Evolutionary conservation across 2,888 invertebrate species (phyloP), one percentile per base, ranked within the genome.

Genomic region (Pristionchus exspectatus): DNA sequence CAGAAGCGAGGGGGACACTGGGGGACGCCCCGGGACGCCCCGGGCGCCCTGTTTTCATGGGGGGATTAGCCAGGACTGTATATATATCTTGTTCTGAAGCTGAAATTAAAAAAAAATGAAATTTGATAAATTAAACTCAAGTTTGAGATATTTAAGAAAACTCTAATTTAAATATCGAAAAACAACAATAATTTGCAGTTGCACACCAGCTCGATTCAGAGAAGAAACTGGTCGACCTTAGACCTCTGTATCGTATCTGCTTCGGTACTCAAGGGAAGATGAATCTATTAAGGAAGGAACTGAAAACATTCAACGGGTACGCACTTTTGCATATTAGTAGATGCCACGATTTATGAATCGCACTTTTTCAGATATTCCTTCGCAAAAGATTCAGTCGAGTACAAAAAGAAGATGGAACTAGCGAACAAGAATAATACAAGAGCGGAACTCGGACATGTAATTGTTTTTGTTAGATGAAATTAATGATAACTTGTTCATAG

Each of bases 281-380:
- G 10, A 10, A 27, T 24, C 16, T 30, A 0, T 12, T 88, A 21
- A 88, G 56, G 66, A 88, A 33, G 56, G 87, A 88, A 56, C 16
- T 88, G 27, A 88, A 33, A 74, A 88, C 74, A 24, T 88, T 88
- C 56, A 88, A 88, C 33, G 87, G 87, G 87, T 88, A 14, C 10
- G 81, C 33, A 50, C 44, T 50, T 50, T 38, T 5, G 38, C 38
- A 38, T 38, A 38, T 38, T 50, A 50, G 12, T 50, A n/a, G 69
- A 27, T 27, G 69, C 9, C 81, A 72, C 84, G 14, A 16, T 59
- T 85, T 7, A 10, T n/a, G 21, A 16, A 59, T 63, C 59, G n/a
- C n/a, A 54, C 14, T 66, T 74, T 21, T 0, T 10, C 74, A 88
- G 87, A 21, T 88, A 74, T 33, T 27, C 50, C 16, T 88, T 88